Evolutionary conservation across 2,797 vertebrate genomes (phyloP).

Genomic region (Chaetophractus vellerosus): DNA sequence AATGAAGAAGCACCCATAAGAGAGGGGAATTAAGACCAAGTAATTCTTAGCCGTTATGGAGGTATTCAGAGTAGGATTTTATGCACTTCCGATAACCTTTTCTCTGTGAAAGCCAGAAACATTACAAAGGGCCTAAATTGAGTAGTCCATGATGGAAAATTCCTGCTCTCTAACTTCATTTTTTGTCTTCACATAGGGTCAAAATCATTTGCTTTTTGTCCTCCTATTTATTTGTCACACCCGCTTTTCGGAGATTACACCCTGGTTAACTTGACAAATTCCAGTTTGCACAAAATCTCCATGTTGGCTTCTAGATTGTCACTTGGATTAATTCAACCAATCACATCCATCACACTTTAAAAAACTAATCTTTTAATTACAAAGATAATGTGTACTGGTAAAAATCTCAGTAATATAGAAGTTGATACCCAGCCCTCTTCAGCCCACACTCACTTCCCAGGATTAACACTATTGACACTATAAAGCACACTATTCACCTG

Average conservation of each 20-base stretch:
- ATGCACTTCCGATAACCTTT: neutral
- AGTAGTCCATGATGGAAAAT: neutral
- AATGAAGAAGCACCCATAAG: neutral
- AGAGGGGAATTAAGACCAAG: neutral
- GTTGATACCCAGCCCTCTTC: neutral
- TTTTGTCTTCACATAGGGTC: neutral
- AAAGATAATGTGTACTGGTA: neutral
- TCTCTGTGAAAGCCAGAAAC: neutral
- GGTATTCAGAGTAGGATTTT: neutral
- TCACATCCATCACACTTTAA: neutral
- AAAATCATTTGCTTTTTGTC: neutral
- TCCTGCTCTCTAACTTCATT: neutral
- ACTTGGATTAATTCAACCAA: neutral
- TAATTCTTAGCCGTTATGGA: neutral
- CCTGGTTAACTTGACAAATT: neutral
- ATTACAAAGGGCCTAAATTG: neutral
- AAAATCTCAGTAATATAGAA: neutral
- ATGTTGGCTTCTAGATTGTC: neutral
- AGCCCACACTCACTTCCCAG: neutral
- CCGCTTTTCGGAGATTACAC: neutral
- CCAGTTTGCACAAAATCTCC: neutral
- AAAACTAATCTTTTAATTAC: neutral
- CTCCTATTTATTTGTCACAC: neutral
- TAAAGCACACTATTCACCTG: neutral
- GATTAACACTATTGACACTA: neutral